Evolutionary conservation across 2,797 vertebrate species (phyloP).

Genomic region (Lutra lutra): DNA sequence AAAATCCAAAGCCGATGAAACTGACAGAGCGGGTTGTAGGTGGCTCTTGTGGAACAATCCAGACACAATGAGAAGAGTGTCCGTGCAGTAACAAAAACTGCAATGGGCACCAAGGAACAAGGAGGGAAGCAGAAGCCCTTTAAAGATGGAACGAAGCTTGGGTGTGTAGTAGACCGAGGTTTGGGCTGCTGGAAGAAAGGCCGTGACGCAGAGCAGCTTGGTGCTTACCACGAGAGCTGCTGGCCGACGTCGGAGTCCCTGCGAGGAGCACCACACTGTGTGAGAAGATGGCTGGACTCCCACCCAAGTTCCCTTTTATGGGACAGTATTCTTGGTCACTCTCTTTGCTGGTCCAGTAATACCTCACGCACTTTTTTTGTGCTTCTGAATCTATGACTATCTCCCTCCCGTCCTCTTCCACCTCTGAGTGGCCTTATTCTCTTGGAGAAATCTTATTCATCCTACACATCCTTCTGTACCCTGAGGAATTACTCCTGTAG

Average conservation of each 20-base stretch:
- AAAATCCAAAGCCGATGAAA: not conserved
- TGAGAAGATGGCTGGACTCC: not conserved
- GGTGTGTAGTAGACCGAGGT: not conserved
- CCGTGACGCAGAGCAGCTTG: not conserved
- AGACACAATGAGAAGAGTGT: not conserved
- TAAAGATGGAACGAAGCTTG: not conserved
- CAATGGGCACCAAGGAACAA: not conserved
- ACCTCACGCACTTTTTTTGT: not conserved
- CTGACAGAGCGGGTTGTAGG: not conserved
- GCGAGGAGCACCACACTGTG: not conserved
- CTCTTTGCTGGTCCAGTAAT: not conserved
- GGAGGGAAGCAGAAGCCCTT: not conserved
- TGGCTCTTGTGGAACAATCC: not conserved
- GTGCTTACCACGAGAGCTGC: not conserved
- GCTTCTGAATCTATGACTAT: not conserved
- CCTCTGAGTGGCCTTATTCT: not conserved
- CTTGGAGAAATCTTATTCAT: not conserved
- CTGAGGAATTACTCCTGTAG: not conserved
- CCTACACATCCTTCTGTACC: not conserved
- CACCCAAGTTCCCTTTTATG: too few species aligned
- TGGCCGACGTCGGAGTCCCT: not conserved
- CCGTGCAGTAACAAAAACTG: not conserved
- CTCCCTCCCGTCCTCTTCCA: not conserved
- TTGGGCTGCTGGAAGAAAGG: not conserved
- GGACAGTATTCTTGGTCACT: not conserved